Evolutionary conservation across 2,888 invertebrate species (phyloP), one percentile per base, ranked within the genome.

Genomic region (Pecten maximus): DNA sequence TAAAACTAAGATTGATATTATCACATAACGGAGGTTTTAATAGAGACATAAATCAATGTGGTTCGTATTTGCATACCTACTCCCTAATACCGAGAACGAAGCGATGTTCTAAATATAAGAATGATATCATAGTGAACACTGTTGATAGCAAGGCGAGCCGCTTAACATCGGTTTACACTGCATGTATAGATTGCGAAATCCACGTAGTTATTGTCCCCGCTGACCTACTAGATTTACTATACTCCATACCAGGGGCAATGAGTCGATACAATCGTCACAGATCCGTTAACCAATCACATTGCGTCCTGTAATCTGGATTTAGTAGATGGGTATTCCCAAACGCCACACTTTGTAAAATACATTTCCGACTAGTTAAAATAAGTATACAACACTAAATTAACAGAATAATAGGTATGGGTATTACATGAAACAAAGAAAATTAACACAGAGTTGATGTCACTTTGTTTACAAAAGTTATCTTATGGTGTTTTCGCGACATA

Each of bases 151-250:
- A 6, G 28, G 74, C 28, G 28, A 6, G 35, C 74, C 74, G 74
- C 16, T 74, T 74, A 74, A 74, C 35, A 74, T 19, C 50, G n/a
- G 35, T 74, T 35, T 74, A 74, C 28, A 74, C 74, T 6, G 35
- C 28, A 10, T 74, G 28, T 74, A 35, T 74, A 23, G 74, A 74
- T 74, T 74, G 74, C 74, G 74, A 74, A 74, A 74, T 74, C 28
- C 35, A 15, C 2, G 74, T 15, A 74, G 74, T 74, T 60, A 23
- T 60, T 74, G 74, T 74, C 74, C 74, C 74, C 74, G 12, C 74
- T 74, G 74, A 74, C 74, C 74, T 35, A 74, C 74, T 74, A 74
- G 28, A 74, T 74, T 74, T 74, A 74, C 74, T 74, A 74, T 74
- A 74, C 74, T 35, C 35, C 74, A 74, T 28, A 74, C 74, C 74